A percentile compares a stretch with the other conserved stretches of the same genome.
Evolutionary conservation across 2,797 vertebrate genomes (phyloP).

Genomic region (Dromococcyx pavoninus): DNA sequence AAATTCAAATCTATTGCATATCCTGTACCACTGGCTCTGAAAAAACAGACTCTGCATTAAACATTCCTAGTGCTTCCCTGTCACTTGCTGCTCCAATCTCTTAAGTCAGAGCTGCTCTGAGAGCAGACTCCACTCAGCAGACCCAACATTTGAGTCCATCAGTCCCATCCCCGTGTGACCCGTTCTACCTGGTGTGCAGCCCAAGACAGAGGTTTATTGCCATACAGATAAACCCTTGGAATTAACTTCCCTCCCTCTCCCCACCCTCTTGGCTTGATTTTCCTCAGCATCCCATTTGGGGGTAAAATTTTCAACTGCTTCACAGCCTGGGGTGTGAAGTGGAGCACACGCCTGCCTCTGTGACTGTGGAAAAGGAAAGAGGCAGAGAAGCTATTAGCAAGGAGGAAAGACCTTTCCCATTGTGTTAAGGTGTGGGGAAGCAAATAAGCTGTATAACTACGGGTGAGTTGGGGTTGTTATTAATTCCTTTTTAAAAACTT

Average conservation of each 20-base stretch:
- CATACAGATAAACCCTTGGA: not conserved
- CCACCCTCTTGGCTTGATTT: too few species aligned
- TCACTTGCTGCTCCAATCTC: not conserved
- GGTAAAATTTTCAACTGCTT: not conserved
- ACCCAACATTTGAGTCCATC: not conserved
- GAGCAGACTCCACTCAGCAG: not conserved
- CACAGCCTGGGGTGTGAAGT: too few species aligned
- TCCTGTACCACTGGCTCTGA: not conserved
- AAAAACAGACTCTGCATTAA: not conserved
- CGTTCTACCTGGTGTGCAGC: fast-evolving
- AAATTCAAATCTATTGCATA: not conserved
- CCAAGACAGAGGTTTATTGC: not conserved
- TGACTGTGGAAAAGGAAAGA: not conserved
- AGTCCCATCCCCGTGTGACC: not conserved
- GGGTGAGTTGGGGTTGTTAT: not conserved
- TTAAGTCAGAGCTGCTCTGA: fast-evolving
- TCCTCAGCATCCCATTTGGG: not conserved
- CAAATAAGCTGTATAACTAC: not conserved
- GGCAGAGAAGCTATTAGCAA: not conserved
- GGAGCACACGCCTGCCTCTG: fast-evolving
- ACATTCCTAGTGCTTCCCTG: not conserved
- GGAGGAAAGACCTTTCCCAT: not conserved
- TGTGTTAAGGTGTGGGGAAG: not conserved
- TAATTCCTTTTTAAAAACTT: not conserved
- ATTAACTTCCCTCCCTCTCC: too few species aligned